These are phyloP conservation scores for Eleginops maclovinus DNA, from an alignment of 2,113 vertebrate species.

Conservation along the genomic window DNA sequence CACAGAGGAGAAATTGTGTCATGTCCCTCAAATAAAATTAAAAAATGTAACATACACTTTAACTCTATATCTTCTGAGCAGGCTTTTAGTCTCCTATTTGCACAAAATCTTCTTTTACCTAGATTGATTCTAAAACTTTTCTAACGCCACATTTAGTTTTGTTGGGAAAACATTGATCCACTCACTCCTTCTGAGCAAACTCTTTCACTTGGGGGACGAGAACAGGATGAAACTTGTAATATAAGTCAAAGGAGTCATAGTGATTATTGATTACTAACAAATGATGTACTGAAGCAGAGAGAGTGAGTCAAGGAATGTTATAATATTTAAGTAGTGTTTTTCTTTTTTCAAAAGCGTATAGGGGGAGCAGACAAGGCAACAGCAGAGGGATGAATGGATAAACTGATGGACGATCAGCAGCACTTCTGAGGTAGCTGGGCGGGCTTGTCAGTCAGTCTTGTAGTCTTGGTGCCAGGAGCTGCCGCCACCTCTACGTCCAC, in stretches of 20 bases:
- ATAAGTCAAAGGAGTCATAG: neutral
- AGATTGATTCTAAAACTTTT: neutral
- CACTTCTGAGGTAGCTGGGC: constrained; percentile 93
- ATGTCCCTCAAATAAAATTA: neutral
- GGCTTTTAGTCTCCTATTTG: neutral
- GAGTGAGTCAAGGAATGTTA: constrained; percentile 45
- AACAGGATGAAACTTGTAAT: constrained; percentile 9
- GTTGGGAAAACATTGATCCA: constrained; percentile 12
- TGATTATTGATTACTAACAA: constrained; percentile 53
- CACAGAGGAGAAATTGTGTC: neutral
- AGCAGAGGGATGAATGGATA: neutral
- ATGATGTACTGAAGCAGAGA: constrained; percentile 56
- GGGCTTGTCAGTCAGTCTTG: constrained; percentile 90
- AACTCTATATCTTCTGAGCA: neutral
- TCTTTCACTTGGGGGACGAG: neutral
- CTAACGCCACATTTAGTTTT: neutral
- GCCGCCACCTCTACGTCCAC: constrained; percentile 89
- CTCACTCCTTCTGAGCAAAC: constrained; percentile 7
- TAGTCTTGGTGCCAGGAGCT: constrained; percentile 86
- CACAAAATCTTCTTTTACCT: too few species aligned
- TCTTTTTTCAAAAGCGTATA: constrained; percentile 21
- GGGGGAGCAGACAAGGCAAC: neutral
- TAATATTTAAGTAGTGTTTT: constrained; percentile 34
- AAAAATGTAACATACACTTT: neutral
- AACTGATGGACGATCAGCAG: constrained; percentile 84